Evolutionary conservation across 2,113 vertebrate genomes (phyloP).

Genomic region (Gorsachius goisagi): DNA sequence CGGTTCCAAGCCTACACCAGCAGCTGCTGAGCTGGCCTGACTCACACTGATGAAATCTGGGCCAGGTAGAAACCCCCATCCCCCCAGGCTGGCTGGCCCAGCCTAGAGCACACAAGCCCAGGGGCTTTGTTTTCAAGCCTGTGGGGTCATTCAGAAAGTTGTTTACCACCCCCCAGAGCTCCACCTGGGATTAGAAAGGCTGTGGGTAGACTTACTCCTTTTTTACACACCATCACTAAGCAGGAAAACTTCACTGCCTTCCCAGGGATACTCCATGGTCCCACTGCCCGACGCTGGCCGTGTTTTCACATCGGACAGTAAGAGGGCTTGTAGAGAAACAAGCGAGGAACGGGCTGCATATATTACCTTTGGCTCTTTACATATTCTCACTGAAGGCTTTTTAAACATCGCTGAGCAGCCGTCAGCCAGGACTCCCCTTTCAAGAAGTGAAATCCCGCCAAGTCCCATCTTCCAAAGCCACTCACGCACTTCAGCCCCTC

Average conservation of each 20-base stretch:
- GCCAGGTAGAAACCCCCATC: not conserved
- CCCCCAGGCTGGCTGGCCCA: not conserved
- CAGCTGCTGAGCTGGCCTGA: not conserved
- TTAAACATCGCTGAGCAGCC: not conserved
- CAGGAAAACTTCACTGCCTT: not conserved
- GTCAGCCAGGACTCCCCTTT: not conserved
- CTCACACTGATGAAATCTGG: rapidly evolving
- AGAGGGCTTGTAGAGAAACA: not conserved
- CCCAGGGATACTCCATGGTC: rapidly evolving
- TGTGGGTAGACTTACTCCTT: rapidly evolving
- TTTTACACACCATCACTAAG: not conserved
- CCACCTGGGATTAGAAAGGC: not conserved
- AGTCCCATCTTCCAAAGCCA: not conserved
- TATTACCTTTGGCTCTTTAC: not conserved
- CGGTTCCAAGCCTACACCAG: not conserved
- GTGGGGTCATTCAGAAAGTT: not conserved
- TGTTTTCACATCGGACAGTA: not conserved
- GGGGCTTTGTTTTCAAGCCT: not conserved
- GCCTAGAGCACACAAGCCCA: not conserved
- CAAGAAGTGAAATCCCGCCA: not conserved
- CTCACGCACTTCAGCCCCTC: not conserved
- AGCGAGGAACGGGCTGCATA: not conserved
- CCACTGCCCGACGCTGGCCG: rapidly evolving
- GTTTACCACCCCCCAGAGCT: not conserved
- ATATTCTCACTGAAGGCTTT: not conserved